Conservation (phyloP, 2,113 vertebrate genomes). For the Vulpes ferrilata region DNA sequence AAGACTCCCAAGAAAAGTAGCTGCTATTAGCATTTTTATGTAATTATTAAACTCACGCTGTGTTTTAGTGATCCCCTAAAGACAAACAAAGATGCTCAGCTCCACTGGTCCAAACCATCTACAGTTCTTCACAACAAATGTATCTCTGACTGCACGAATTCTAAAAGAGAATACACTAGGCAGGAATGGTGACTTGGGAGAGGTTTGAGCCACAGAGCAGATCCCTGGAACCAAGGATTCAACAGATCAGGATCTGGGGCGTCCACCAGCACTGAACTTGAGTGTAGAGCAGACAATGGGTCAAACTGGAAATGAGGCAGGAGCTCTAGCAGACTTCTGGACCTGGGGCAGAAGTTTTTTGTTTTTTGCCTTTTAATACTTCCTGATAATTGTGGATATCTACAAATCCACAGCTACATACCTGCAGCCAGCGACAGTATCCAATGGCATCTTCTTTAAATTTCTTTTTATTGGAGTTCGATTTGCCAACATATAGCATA, state of each 20-base stretch:
- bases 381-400: not conserved
- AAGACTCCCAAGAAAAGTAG: not conserved
- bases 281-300: not conserved
- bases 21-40: constrained; percentile 2
- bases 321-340: not conserved
- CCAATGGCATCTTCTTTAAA: not conserved
- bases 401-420: not conserved
- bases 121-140: constrained; percentile 17
- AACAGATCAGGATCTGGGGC: not conserved
- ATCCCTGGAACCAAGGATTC: not conserved
- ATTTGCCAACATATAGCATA: no score
- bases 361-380: not conserved
- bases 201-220: not conserved
- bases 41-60: constrained; percentile 44
- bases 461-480: no score
- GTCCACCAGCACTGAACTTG: not conserved
- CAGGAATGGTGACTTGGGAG: not conserved
- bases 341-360: not conserved
- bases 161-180: not conserved
- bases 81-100: not conserved
- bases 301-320: not conserved
- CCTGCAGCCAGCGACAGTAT: not conserved
- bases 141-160: not conserved
- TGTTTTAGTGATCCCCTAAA: constrained; percentile 44
- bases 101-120: constrained; percentile 10